Evolutionary conservation across 1,140 invertebrate genomes (phyloP), one percentile per base, ranked within the genome.

Genomic region (Drosophila ficusphila): DNA sequence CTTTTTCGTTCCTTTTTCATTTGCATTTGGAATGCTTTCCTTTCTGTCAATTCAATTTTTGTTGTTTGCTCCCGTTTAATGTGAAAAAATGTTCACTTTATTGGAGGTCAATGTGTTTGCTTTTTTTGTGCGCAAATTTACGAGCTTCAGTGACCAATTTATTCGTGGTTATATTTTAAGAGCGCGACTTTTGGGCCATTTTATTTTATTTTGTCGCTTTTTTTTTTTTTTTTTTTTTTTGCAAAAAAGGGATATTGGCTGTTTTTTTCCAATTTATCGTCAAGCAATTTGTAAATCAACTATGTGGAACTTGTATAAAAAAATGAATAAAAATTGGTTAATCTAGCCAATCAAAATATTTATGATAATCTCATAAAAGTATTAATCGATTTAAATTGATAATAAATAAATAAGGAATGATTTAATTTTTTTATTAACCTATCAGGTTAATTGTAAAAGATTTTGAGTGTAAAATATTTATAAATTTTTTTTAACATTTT

Each of bases 21-120:
- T 62, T 81, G 71, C 72, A 72, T 61, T 48, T 47, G 18, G 33
- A 31, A 47, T 47, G 39, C 51, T 68, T 67, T 48, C 48, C 14
- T 16, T 64, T 54, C 48, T 56, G 57, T 57, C 61, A 61, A 33
- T 14, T 23, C 23, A 21, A 58, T 71, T 74, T 68, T 67, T 68
- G 60, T 58, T 25, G 12, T 39, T 54, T 54, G 38, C 38, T 27
- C 7, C 16, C n/a, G 33, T 53, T 47, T 14, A 48, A 54, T 49
- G 52, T 21, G 34, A 52, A 76, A 65, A 75, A 52, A 54, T 58
- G 49, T 53, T 25, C 39, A 58, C 31, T 78, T 82, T 82, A 76
- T 82, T 58, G 57, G 11, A 54, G 58, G 51, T 48, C 34, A 23
- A 51, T 67, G 44, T 41, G 44, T 65, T 48, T 38, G 57, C 14